Base-by-base conservation (phyloP, 1,140 invertebrate genomes). In the Delia radicum region DNA sequence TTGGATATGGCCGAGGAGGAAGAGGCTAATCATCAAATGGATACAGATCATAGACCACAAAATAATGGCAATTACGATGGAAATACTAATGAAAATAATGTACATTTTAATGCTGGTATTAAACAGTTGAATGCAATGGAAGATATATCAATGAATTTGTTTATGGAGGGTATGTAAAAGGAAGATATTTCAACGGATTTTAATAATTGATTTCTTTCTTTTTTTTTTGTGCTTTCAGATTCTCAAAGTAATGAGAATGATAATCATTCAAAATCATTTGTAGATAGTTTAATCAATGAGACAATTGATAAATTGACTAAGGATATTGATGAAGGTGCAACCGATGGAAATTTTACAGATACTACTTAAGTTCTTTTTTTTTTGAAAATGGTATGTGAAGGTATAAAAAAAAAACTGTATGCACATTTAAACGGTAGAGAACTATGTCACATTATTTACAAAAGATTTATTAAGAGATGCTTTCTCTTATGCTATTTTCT, bases 251-350 rank as follows among this genome's bases (percentile, higher is more conserved):
- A 73, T 73, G 42, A 42, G 37, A 15, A 73, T 8, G 72, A 73
- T 31, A 46, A n/a, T 18, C 65, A 31, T 13, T 28, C 29, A 21
- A 69, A 69, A 13, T 33, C 29, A 10, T 33, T 46, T 73, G 42
- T 73, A 27, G 72, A 73, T 73, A 55, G 42, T 73, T 29, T 73
- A n/a, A 48, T 73, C 4, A 73, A 73, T 28, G 72, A 73, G n/a
- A 55, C 48, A 10, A 55, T 55, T 55, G 37, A 73, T 15, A 33
- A 33, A 42, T 21, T 46, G 26, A 37, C 71, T 3, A 73, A 73
- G 8, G 37, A 26, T 37, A 42, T 28, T 26, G 71, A 73, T 42
- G 71, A 67, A 29, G 27, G 13, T 29, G 27, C 26, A 67, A 28
- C 63, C 2, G 27, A 29, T 29, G 10, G 29, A 67, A n/a, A n/a